Evolutionary conservation across 2,888 invertebrate genomes (phyloP), one percentile per base, ranked within the genome.

Genomic region (Eretmocerus hayati): DNA sequence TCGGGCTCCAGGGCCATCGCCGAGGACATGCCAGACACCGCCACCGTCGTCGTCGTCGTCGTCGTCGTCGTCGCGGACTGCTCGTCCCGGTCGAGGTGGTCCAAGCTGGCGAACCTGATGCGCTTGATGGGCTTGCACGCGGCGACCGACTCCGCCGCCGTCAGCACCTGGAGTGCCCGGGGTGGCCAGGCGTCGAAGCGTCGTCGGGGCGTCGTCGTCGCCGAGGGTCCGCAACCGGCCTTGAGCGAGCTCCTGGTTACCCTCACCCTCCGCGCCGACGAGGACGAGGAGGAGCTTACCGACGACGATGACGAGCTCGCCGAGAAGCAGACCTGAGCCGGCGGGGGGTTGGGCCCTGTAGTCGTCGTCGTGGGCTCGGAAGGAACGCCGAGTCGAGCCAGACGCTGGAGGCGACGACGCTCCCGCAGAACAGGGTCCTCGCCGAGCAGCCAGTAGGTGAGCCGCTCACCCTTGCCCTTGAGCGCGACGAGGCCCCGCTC

Each of bases 91-190:
- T 80, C 77, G 56, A 85, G 68, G 53, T 82, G 77, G 59, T 79
- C 82, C 15, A 83, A 84, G 19, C 83, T 81, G 2, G 87, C 88
- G 64, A 89, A 90, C 52, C 90, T 76, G 50, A 90, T 72, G 59
- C 85, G 83, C 68, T 90, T 90, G 42, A 89, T 88, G 54, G 89
- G 89, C 70, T 90, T 89, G 67, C 88, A 89, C 58, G n/a, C n/a
- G n/a, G n/a, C n/a, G n/a, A n/a, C n/a, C n/a, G n/a, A n/a, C n/a
- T n/a, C n/a, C n/a, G n/a, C n/a, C n/a, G n/a, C n/a, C n/a, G n/a
- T n/a, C n/a, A n/a, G n/a, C n/a, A n/a, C n/a, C n/a, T n/a, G n/a
- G n/a, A n/a, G n/a, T n/a, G n/a, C n/a, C n/a, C n/a, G n/a, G n/a
- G n/a, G n/a, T n/a, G 35, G 35, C 15, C 4, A 16, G 19, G 35